Percentiles rank a stretch among this genome's conserved stretches.
These are phyloP conservation scores for Busseola fusca DNA, from an alignment of 2,888 invertebrate species.

Conservation along the genomic window DNA sequence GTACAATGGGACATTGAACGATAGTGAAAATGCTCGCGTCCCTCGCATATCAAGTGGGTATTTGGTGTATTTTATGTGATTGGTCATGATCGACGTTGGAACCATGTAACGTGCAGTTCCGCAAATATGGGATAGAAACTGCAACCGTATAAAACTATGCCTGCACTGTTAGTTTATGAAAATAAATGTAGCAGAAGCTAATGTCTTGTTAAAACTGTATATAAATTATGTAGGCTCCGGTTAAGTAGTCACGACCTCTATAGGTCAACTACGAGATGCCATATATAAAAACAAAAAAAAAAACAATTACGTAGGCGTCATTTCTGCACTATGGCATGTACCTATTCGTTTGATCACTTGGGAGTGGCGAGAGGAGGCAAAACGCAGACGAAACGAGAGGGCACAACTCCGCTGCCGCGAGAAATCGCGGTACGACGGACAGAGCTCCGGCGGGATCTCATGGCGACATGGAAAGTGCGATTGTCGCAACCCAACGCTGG, in stretches of 20 bases:
- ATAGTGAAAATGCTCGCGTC: constrained; percentile 83
- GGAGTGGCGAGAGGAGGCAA: no score
- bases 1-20: constrained; percentile 83
- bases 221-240: background rate
- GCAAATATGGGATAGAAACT: constrained; percentile 56
- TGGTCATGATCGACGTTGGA: constrained; percentile 60
- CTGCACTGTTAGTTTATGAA: constrained; percentile 11
- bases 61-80: constrained; percentile 66
- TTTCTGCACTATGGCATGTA: background rate
- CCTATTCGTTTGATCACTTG: no score
- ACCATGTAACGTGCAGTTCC: constrained; percentile 53
- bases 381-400: no score
- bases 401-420: no score
- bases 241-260: no score
- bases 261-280: no score
- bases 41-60: constrained; percentile 76
- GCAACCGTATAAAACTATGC: constrained; percentile 26
- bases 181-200: background rate
- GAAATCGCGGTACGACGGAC: no score
- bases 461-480: no score
- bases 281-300: no score
- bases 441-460: no score
- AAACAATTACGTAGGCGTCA: background rate
- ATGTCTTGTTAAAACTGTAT: background rate
- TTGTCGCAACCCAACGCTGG: no score